phyloP scores from a whole-genome alignment of 2,888 invertebrate genomes.

The Andricus curvator region DNA sequence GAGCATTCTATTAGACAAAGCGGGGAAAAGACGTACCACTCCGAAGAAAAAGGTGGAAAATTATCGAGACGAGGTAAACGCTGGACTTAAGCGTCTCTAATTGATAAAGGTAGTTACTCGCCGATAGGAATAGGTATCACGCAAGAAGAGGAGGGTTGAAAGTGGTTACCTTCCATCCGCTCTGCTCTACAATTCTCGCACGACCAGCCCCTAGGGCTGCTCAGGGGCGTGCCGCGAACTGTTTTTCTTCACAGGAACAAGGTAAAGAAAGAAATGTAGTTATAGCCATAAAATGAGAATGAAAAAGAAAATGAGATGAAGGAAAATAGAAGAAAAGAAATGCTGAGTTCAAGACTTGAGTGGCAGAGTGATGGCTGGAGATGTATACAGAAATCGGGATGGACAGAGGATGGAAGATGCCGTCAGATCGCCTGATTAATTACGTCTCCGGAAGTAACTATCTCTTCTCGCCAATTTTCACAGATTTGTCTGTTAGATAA shows the following conservation, averaged over 20 bases:
- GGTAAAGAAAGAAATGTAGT: constrained; percentile 37
- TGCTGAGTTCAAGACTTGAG: constrained; percentile 24
- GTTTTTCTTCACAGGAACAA: constrained; percentile 52
- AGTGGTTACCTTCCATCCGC: constrained; percentile 45
- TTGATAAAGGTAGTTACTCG: constrained; percentile 49
- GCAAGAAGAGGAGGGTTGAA: constrained; percentile 43
- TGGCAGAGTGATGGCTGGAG: constrained; percentile 26
- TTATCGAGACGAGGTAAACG: constrained; percentile 39
- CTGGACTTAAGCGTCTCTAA: constrained; percentile 45
- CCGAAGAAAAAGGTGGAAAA: constrained; percentile 27
- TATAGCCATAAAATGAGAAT: constrained; percentile 13
- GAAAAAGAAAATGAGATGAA: constrained; percentile 31
- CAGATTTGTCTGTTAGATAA: constrained; percentile 2
- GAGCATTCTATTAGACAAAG: not conserved
- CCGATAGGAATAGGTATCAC: constrained; percentile 50
- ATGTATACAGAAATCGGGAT: constrained; percentile 23
- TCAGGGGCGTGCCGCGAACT: constrained; percentile 48
- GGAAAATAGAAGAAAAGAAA: constrained; percentile 33
- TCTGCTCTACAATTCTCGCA: constrained; percentile 55
- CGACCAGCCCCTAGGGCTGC: constrained; percentile 49
- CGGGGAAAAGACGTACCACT: not conserved
- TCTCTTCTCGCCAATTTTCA: constrained; percentile 29
- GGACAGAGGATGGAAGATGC: constrained; percentile 8
- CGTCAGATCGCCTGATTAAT: constrained; percentile 35
- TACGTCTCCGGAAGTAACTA: constrained; percentile 25